Evolutionary conservation across 1,140 invertebrate species (phyloP).

Genomic region (Vanessa tameamea): DNA sequence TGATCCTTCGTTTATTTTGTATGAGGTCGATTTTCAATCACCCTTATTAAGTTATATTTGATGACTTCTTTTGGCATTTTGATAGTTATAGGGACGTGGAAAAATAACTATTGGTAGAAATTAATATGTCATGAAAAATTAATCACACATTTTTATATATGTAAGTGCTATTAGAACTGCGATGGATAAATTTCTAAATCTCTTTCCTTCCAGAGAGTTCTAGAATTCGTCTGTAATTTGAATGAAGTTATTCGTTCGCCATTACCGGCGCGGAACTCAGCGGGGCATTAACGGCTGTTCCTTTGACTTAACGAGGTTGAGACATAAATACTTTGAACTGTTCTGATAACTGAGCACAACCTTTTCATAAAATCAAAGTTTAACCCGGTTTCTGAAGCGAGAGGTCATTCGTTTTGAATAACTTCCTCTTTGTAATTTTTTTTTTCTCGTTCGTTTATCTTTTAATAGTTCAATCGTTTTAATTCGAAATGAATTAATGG

Average conservation of each 20-base stretch:
- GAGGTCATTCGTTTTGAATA: constrained; percentile 1
- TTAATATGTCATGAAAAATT: too few relatives aligned
- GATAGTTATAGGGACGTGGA: too few relatives aligned
- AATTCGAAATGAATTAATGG: too few relatives aligned
- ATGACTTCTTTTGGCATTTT: too few relatives aligned
- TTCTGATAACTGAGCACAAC: constrained; percentile 17
- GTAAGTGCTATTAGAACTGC: too few relatives aligned
- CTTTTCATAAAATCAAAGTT: constrained; percentile 21
- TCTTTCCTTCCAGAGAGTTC: too few relatives aligned
- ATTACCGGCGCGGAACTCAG: constrained; percentile 4
- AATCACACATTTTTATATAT: too few relatives aligned
- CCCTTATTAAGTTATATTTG: too few relatives aligned
- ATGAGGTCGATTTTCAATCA: too few relatives aligned
- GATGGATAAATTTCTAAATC: too few relatives aligned
- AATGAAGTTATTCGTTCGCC: constrained; percentile 2
- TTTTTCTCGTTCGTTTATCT: neutral
- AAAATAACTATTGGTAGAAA: too few relatives aligned
- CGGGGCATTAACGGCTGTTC: constrained; percentile 13
- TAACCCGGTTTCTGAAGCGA: constrained; percentile 4
- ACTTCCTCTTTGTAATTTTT: neutral
- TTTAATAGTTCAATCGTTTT: neutral
- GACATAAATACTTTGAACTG: constrained; percentile 14
- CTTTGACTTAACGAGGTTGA: constrained; percentile 22
- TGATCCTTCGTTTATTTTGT: neutral
- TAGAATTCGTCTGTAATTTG: neutral